A percentile compares a stretch with the other conserved stretches of the same genome.
Evolutionary conservation across 2,797 vertebrate genomes (phyloP).

Genomic region (Acrocephalus scirpaceus): DNA sequence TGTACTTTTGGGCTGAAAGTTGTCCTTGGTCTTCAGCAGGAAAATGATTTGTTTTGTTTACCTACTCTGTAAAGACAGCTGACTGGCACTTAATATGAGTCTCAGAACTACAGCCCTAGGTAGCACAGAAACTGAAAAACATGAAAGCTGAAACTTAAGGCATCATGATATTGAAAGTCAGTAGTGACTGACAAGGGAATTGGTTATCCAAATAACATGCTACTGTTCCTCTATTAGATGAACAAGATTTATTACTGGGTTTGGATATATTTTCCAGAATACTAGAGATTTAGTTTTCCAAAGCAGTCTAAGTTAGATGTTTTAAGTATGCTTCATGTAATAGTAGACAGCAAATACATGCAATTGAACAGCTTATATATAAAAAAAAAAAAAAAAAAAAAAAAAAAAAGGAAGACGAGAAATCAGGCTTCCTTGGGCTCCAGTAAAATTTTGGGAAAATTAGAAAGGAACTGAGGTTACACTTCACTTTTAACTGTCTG

Average conservation of each 20-base stretch:
- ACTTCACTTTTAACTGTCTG: not conserved
- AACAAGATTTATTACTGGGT: not conserved
- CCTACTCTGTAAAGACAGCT: too few relatives aligned
- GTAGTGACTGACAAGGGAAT: not conserved
- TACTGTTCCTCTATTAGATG: not conserved
- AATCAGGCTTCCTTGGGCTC: not conserved
- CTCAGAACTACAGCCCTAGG: too few relatives aligned
- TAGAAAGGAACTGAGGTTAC: not conserved
- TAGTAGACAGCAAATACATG: not conserved
- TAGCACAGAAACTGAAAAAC: too few relatives aligned
- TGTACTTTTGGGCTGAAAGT: too few relatives aligned
- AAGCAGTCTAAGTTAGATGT: not conserved
- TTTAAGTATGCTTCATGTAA: not conserved
- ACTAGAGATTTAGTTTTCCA: not conserved
- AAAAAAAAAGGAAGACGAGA: too few relatives aligned
- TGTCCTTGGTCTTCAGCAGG: too few relatives aligned
- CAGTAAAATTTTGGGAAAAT: not conserved
- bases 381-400: not conserved
- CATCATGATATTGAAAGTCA: not conserved
- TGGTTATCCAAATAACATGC: not conserved
- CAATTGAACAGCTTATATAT: not conserved
- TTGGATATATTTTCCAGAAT: not conserved
- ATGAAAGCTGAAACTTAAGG: too few relatives aligned
- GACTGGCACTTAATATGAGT: too few relatives aligned
- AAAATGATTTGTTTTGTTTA: too few relatives aligned